Base-by-base conservation (phyloP, 2,113 vertebrate species). In the Pavo muticus region DNA sequence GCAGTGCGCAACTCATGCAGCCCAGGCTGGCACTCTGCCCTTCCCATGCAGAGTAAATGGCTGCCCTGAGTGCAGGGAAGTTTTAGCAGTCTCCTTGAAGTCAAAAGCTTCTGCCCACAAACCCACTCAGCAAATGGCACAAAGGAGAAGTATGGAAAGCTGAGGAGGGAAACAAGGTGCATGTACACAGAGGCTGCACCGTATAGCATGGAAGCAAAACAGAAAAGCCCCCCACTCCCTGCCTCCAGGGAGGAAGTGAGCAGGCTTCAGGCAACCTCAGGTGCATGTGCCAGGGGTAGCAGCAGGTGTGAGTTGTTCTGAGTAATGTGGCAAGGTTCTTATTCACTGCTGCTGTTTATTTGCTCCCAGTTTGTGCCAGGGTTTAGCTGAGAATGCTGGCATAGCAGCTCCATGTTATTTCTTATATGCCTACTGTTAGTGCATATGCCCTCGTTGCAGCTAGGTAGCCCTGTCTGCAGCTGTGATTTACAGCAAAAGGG, bases 61-160 rank as follows among this genome's bases (percentile, higher is more conserved):
- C 32, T 81, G 47, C 7, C 45, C 17, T 0, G 0, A 54, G 13
- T 5, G 7, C 27, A 23, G 45, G 29, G 11, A 35, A 68, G n/a
- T 44, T 40, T 76, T 29, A 50, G 4, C 2, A 59, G 45, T 9
- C 50, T 59, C 5, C 0, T 27, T 25, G 8, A 39, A 85, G 27
- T 23, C 40, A 85, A 63, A 85, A 6, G 18, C 39, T 86, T 80
- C 68, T 68, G 13, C 12, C 69, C 45, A 68, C 50, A 37, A 7
- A 2, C 30, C 40, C 54, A 15, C 2, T 29, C n/a, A 50, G 32
- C 30, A 64, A 71, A 45, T 5, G 64, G 14, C 64, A 29, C 32
- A 65, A 32, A 10, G 15, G 16, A 32, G 45, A 54, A 69, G 44
- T 1, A 6, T 3, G 0, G 37, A 60, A n/a, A 59, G 50, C 45